Evolutionary conservation across 2,888 invertebrate genomes (phyloP).

Genomic region (Ditula angustiorana): DNA sequence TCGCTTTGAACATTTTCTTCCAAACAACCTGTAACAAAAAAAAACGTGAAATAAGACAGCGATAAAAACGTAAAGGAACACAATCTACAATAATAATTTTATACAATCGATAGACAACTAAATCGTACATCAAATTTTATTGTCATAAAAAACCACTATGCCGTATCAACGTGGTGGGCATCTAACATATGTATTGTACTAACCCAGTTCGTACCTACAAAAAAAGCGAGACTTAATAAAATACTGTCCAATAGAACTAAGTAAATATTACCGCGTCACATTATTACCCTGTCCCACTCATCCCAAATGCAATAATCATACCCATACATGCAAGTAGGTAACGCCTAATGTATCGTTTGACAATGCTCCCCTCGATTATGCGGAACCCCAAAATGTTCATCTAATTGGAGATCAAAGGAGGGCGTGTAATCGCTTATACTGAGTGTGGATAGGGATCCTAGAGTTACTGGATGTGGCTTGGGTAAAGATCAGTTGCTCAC

Average conservation of each 20-base stretch:
- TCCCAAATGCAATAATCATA: slow-evolving; percentile 34
- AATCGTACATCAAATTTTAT: no score
- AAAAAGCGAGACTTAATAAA: no score
- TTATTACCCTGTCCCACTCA: slow-evolving; percentile 47
- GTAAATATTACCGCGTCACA: neutral
- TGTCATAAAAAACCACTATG: no score
- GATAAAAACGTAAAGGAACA: no score
- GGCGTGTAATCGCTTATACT: slow-evolving; percentile 78
- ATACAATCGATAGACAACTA: no score
- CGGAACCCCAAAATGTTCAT: slow-evolving; percentile 82
- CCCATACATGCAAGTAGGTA: slow-evolving; percentile 45
- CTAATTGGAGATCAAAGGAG: slow-evolving; percentile 85
- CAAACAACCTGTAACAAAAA: no score
- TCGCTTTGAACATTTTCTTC: no score
- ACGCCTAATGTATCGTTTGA: slow-evolving; percentile 68
- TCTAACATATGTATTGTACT: no score
- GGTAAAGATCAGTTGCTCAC: neutral
- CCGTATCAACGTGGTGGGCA: no score
- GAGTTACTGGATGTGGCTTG: slow-evolving; percentile 54
- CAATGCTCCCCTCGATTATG: slow-evolving; percentile 61
- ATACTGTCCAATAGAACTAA: neutral
- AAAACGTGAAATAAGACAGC: no score
- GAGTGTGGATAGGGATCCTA: slow-evolving; percentile 57
- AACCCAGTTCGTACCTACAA: no score
- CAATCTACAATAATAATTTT: no score